These are phyloP conservation scores for Rutpela maculata DNA, from an alignment of 2,888 invertebrate genomes.

Conservation along the genomic window DNA sequence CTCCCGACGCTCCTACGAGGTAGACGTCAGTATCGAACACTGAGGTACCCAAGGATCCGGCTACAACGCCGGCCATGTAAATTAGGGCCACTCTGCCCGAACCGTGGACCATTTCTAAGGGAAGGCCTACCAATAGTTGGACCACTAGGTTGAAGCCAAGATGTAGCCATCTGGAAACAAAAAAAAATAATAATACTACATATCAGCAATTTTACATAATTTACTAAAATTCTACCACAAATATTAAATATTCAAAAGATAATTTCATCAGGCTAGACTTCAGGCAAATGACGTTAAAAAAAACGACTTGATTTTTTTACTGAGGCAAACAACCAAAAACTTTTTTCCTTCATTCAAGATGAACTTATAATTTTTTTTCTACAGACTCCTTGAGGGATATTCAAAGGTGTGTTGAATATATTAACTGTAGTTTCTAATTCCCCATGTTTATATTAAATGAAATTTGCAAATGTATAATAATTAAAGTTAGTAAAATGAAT, in stretches of 20 bases:
- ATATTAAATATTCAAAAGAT: too few relatives aligned
- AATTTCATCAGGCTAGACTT: too few relatives aligned
- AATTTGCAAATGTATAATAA: neutral
- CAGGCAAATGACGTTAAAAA: too few relatives aligned
- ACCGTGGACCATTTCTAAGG: constrained; percentile 97
- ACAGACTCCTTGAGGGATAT: too few relatives aligned
- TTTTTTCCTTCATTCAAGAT: too few relatives aligned
- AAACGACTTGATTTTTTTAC: too few relatives aligned
- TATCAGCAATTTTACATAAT: too few relatives aligned
- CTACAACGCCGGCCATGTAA: constrained; percentile 94
- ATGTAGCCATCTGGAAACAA: constrained; percentile 87
- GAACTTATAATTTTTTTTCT: too few relatives aligned
- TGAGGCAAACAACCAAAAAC: too few relatives aligned
- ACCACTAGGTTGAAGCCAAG: constrained; percentile 95
- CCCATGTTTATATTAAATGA: neutral
- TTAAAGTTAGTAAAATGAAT: neutral
- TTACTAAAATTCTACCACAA: too few relatives aligned
- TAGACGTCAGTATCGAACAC: constrained; percentile 96
- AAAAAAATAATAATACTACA: neutral
- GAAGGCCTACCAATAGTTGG: constrained; percentile 93
- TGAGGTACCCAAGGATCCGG: constrained; percentile 90
- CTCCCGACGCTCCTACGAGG: constrained; percentile 97
- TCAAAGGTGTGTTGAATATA: too few relatives aligned
- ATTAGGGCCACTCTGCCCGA: constrained; percentile 90
- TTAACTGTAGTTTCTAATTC: too few relatives aligned